Evolutionary conservation across 1,140 invertebrate genomes (phyloP), one percentile per base, ranked within the genome.

Genomic region (Diplogasteroides magnus): DNA sequence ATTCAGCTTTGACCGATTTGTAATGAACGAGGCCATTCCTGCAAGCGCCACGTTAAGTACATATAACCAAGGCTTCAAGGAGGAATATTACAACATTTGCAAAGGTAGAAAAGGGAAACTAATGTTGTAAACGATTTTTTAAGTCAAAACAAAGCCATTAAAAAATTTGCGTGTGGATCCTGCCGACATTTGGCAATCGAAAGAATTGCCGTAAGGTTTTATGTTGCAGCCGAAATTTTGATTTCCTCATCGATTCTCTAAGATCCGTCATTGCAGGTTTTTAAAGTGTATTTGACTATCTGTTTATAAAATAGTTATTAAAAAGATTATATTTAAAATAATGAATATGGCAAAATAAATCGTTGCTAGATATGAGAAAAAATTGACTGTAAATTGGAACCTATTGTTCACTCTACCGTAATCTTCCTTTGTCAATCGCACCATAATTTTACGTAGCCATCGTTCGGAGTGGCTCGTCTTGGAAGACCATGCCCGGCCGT

Each of bases 401-500:
- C 25, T 26, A 59, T 59, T 11, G 13, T 27, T 26, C 19, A n/a
- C 2, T 3, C 26, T 26, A 58, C n/a, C 26, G 26, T 23, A 58
- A 19, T 58, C 15, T 58, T 58, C 2, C n/a, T 19, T 19, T 23
- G 2, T 61, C 26, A 61, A 13, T 55, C n/a, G n/a, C 13, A 13
- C 13, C n/a, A 13, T 55, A n/a, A n/a, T n/a, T 13, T n/a, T n/a
- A 13, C n/a, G 48, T 13, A n/a, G 13, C 48, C 13, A 55, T 55
- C n/a, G 13, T 55, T 13, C n/a, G 48, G 13, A 23, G n/a, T 2
- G 27, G 57, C n/a, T 23, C n/a, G 27, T 23, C 2, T 26, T 26
- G n/a, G 48, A 23, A n/a, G 57, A 6, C n/a, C n/a, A 72, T 73
- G 72, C 58, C 68, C 15, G 72, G 67, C 15, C 62, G 67, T n/a